Percentiles rank a stretch among this genome's conserved stretches.
Conservation (phyloP, 2,113 vertebrate genomes). For the Istiophorus platypterus region DNA sequence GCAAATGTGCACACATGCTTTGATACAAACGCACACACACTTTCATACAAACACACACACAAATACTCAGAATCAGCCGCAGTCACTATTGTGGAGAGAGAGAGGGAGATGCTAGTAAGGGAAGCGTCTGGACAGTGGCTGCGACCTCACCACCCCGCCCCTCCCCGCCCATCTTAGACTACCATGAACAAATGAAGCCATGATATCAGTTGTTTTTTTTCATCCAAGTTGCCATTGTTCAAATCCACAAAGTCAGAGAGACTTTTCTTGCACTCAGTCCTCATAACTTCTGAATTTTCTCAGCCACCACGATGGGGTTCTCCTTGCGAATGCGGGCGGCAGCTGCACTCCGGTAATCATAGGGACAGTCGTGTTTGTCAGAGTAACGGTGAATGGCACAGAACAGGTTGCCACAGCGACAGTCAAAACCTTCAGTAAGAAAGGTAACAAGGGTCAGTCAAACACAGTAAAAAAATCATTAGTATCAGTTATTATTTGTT, state of each 20-base stretch:
- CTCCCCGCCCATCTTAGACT: slow-evolving; percentile 65
- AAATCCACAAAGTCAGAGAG: slow-evolving; percentile 75
- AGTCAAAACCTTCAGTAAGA: slow-evolving; percentile 87
- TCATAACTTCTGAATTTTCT: slow-evolving; percentile 96
- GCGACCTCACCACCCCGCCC: slow-evolving; percentile 54
- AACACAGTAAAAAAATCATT: background rate
- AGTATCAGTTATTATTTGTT: too few relatives aligned
- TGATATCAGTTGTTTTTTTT: slow-evolving; percentile 79
- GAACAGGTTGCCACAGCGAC: slow-evolving; percentile 93
- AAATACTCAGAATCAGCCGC: slow-evolving; percentile 30
- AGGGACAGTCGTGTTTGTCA: slow-evolving; percentile 92
- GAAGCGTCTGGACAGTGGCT: slow-evolving; percentile 70
- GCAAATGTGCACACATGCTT: slow-evolving; percentile 49
- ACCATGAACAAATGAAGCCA: slow-evolving; percentile 81
- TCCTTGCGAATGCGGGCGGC: slow-evolving; percentile 93
- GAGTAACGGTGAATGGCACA: slow-evolving; percentile 93
- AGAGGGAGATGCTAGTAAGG: slow-evolving; percentile 81
- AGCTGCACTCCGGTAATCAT: slow-evolving; percentile 91
- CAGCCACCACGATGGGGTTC: slow-evolving; percentile 91
- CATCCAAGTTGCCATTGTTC: slow-evolving; percentile 79
- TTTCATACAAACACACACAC: background rate
- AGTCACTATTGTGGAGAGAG: slow-evolving; percentile 71
- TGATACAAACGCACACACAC: slow-evolving; percentile 47
- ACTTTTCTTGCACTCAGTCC: slow-evolving; percentile 59
- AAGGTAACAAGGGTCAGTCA: slow-evolving; percentile 29